Conservation (phyloP, 2,113 vertebrate species). For the Hydrolagus affinis region DNA sequence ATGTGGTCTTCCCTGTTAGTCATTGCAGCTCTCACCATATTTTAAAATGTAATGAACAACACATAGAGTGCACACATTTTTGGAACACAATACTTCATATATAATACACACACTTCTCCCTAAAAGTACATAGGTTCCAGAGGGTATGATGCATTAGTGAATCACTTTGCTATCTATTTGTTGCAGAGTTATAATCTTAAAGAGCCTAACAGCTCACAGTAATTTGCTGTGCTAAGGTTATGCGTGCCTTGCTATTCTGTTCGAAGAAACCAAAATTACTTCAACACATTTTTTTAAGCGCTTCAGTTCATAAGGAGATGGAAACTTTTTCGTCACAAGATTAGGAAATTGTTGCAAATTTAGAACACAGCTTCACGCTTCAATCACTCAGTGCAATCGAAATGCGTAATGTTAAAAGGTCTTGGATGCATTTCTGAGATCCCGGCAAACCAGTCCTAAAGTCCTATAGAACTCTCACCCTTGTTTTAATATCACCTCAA, state of each 20-base stretch:
- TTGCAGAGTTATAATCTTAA: neutral
- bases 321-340: neutral
- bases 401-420: neutral
- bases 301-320: neutral
- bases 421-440: neutral
- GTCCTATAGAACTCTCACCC: neutral
- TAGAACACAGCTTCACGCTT: neutral
- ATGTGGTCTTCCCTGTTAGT: constrained; percentile 25
- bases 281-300: neutral
- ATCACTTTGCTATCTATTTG: neutral
- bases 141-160: constrained; percentile 9
- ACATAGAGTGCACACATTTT: neutral
- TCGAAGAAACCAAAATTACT: neutral
- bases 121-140: constrained; percentile 16
- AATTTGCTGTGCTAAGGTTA: neutral
- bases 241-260: neutral
- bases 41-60: constrained; percentile 30
- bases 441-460: no score
- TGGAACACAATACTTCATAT: constrained; percentile 20
- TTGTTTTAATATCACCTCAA: neutral
- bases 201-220: neutral
- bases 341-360: neutral
- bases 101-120: constrained; percentile 20
- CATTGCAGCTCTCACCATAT: constrained; percentile 29
- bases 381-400: neutral